Percentiles rank a stretch among this genome's conserved stretches.
Evolutionary conservation across 2,113 vertebrate genomes (phyloP).

Genomic region (Odocoileus hemionus): DNA sequence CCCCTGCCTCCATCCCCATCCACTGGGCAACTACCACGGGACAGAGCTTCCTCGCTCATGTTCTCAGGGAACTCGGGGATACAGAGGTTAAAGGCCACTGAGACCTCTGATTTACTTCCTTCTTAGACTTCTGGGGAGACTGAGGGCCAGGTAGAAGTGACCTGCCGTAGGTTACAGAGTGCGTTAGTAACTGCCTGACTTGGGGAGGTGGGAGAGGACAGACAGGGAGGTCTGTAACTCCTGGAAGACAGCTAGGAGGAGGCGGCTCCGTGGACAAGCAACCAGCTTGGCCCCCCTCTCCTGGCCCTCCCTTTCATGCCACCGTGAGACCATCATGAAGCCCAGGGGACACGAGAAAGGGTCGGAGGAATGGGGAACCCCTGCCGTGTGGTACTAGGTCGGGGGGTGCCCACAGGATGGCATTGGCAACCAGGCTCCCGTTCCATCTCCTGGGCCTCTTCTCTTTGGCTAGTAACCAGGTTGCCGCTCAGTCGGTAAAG

Average conservation of each 20-base stretch:
- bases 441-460: not conserved
- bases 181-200: not conserved
- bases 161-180: not conserved
- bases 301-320: not conserved
- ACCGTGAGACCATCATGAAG: not conserved
- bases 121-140: not conserved
- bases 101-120: not conserved
- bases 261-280: not conserved
- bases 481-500: not conserved
- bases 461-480: not conserved
- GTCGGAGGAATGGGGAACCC: not conserved
- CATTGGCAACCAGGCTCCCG: rapidly evolving
- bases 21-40: not conserved
- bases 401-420: rapidly evolving
- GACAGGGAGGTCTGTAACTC: not conserved
- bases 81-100: not conserved
- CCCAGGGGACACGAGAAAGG: not conserved
- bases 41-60: not conserved
- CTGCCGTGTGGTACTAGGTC: rapidly evolving
- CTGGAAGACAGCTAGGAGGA: not conserved
- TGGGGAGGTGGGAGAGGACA: not conserved
- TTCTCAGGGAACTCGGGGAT: not conserved
- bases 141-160: not conserved
- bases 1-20: not conserved
- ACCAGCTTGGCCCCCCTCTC: not conserved